These are phyloP conservation scores for Hybos culiciformis DNA, from an alignment of 2,888 invertebrate species.

Conservation along the genomic window DNA sequence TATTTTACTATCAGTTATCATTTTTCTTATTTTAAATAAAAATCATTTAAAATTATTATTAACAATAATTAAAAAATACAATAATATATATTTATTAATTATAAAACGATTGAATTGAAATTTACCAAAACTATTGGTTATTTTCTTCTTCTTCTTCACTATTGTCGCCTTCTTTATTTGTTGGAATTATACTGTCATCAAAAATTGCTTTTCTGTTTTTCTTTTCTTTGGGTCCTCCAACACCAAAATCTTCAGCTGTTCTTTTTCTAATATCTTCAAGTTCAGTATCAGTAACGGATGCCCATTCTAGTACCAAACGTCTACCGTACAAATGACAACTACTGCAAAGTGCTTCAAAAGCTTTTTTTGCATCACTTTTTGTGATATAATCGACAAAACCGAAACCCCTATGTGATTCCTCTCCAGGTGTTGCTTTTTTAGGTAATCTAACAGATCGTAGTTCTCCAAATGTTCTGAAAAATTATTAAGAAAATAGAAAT, in stretches of 20 bases:
- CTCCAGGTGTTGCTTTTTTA: conserved; percentile 64
- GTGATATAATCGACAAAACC: conserved; percentile 89
- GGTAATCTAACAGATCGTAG: conserved; percentile 81
- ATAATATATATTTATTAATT: too few relatives aligned
- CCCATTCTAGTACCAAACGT: conserved; percentile 89
- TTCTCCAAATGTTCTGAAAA: conserved; percentile 74
- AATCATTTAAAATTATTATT: too few relatives aligned
- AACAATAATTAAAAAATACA: too few relatives aligned
- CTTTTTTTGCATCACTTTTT: conserved; percentile 84
- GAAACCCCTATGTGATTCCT: conserved; percentile 78
- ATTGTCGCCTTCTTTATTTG: too few relatives aligned
- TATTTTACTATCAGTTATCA: too few relatives aligned
- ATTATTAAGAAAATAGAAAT: conserved; percentile 1
- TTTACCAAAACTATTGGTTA: conserved; percentile 4
- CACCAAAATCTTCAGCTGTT: conserved; percentile 55
- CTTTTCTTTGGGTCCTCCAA: conserved; percentile 24
- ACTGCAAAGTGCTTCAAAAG: conserved; percentile 83
- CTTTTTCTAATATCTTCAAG: conserved; percentile 71
- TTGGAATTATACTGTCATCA: conserved; percentile 21
- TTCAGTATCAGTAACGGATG: conserved; percentile 48
- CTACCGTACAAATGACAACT: conserved; percentile 97
- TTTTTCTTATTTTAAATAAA: too few relatives aligned
- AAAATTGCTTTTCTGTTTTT: conserved; percentile 37
- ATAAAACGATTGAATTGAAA: not conserved
- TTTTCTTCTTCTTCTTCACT: conserved; percentile 18